phyloP scores from a whole-genome alignment of 2,888 invertebrate species.

The Drosophila incognita region DNA sequence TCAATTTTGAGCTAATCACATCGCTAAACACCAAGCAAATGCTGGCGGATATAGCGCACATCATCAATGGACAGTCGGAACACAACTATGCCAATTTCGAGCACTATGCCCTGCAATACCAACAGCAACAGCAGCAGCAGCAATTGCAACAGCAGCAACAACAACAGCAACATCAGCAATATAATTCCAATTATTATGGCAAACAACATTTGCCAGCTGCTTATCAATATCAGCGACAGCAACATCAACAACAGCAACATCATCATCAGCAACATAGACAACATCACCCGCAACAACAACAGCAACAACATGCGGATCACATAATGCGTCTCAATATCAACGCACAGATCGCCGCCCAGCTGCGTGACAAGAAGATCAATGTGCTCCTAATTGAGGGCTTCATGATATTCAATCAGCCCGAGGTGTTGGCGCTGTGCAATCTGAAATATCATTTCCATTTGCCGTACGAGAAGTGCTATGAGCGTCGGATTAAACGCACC shows the following conservation, averaged over 20 bases:
- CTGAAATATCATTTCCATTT: conserved; percentile 91
- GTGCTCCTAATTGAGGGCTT: conserved; percentile 92
- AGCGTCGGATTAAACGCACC: conserved; percentile 87
- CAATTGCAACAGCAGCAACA: conserved; percentile 64
- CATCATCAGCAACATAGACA: conserved; percentile 52
- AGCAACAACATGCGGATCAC: conserved; percentile 47
- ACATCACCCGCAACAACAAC: conserved; percentile 46
- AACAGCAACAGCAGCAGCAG: conserved; percentile 63
- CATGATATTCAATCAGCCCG: conserved; percentile 89
- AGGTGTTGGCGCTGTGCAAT: conserved; percentile 89
- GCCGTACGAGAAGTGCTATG: conserved; percentile 88
- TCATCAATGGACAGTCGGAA: conserved; percentile 77
- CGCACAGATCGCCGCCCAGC: conserved; percentile 71
- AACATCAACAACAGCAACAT: conserved; percentile 32
- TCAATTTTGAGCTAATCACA: conserved; percentile 91
- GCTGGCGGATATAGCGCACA: conserved; percentile 87
- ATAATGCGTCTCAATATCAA: conserved; percentile 67
- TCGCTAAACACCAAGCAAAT: conserved; percentile 91
- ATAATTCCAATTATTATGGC: conserved; percentile 61
- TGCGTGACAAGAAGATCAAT: conserved; percentile 82
- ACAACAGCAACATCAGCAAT: conserved; percentile 49
- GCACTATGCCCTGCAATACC: conserved; percentile 72
- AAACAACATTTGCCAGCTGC: conserved; percentile 33
- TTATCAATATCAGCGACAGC: conserved; percentile 47
- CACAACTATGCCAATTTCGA: conserved; percentile 74